These are phyloP conservation scores for Acipenser oxyrinchus DNA, from an alignment of 2,797 vertebrate genomes.

Conservation along the genomic window DNA sequence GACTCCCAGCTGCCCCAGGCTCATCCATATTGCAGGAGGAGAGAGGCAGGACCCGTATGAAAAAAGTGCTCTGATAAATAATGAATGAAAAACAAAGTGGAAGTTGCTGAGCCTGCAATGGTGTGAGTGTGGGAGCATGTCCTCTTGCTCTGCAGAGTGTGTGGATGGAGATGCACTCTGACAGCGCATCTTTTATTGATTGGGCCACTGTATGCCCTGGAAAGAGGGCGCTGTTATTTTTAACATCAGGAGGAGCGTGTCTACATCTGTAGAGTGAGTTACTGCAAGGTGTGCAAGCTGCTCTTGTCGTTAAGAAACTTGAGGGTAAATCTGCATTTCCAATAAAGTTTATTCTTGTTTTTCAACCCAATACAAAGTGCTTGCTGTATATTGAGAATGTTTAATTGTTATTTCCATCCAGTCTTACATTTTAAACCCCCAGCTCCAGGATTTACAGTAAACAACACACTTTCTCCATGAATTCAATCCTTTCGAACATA, in stretches of 20 bases:
- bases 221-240: background rate
- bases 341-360: too few species aligned
- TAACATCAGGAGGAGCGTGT: background rate
- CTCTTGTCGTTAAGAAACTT: too few species aligned
- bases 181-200: background rate
- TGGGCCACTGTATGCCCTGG: background rate
- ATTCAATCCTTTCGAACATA: too few species aligned
- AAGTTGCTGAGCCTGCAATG: constrained; percentile 1
- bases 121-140: background rate
- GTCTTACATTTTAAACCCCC: too few species aligned
- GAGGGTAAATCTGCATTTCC: too few species aligned
- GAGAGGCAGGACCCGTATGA: background rate
- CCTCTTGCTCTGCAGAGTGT: background rate
- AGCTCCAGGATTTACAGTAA: too few species aligned
- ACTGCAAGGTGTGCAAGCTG: too few species aligned
- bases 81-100: background rate
- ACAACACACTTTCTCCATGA: too few species aligned
- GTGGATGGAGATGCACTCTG: background rate
- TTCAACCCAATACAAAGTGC: too few species aligned
- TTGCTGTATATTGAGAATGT: too few species aligned
- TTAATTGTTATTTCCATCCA: too few species aligned
- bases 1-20: background rate
- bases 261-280: too few species aligned
- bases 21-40: background rate
- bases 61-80: background rate